Conservation (phyloP, 2,888 invertebrate species). For the Penaeus monodon region DNA sequence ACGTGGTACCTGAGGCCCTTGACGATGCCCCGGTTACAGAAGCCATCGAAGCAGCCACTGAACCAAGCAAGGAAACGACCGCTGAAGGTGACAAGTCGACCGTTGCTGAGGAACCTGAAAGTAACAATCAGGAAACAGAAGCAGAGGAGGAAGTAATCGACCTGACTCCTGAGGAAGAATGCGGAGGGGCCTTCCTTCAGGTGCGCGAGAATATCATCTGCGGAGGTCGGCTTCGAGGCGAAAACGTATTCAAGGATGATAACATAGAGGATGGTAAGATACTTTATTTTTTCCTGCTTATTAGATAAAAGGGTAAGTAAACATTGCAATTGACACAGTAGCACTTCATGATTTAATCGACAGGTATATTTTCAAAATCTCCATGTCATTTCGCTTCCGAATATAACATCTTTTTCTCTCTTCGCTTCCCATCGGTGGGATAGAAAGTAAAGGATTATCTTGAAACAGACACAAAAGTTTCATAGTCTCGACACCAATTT, state of each 20-base stretch:
- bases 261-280: slow-evolving; percentile 38
- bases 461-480: background rate
- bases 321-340: no score
- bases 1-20: background rate
- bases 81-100: background rate
- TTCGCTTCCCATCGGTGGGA: no score
- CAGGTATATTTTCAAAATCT: no score
- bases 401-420: no score
- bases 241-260: background rate
- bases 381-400: no score
- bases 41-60: background rate
- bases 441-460: no score
- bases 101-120: slow-evolving; percentile 9
- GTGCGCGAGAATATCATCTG: slow-evolving; percentile 29
- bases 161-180: slow-evolving; percentile 17
- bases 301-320: background rate
- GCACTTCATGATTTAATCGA: no score
- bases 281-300: background rate
- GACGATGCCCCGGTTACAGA: slow-evolving; percentile 5
- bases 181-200: slow-evolving; percentile 38
- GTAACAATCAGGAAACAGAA: background rate
- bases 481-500: background rate
- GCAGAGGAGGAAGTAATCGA: background rate
- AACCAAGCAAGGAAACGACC: background rate
- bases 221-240: slow-evolving; percentile 37